Base-by-base conservation (phyloP, 2,113 vertebrate species). In the Indicator maculatus region DNA sequence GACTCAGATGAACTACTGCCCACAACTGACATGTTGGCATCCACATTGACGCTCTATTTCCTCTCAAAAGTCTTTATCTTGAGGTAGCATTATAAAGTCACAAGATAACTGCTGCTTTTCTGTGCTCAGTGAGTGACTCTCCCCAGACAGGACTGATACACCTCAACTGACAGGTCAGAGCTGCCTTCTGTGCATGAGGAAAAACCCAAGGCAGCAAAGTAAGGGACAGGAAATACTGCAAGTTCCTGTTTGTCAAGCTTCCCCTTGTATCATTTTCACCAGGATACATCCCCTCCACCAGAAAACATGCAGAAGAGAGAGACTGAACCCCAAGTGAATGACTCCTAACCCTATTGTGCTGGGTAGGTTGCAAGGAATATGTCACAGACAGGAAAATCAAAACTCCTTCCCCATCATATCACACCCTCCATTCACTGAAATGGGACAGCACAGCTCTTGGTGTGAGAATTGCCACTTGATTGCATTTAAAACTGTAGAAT, bases 171-270 rank as follows among this genome's bases (percentile, higher is more conserved):
- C 10, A 26, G 27, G 21, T 36, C 72, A 88, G 30, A 86, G 63
- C 16, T 17, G n/a, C 23, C 27, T 59, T 50, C 83, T 31, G 14
- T 14, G 38, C 16, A 11, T 2, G 23, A 88, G 56, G n/a, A 55
- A 83, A 91, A 90, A 59, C 19, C 8, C 64, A 56, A 71, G 53
- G 56, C 69, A 71, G 33, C 19, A 44, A 47, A 81, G 28, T 2
- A 3, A 6, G 17, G 56, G 39, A 53, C 44, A 58, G 45, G 75
- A 93, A 90, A 93, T 13, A 83, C 41, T 21, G 38, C 73, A 94
- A 75, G 80, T 78, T 95, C 72, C 41, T 52, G 85, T 80, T 79
- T 74, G 67, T 77, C 45, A 77, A 59, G 15, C 70, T 93, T 93
- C 63, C 45, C 23, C 56, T 44, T 41, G 3, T 14, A 47, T 9